phyloP scores from a whole-genome alignment of 2,888 invertebrate genomes.

The Corbicula japonica region DNA sequence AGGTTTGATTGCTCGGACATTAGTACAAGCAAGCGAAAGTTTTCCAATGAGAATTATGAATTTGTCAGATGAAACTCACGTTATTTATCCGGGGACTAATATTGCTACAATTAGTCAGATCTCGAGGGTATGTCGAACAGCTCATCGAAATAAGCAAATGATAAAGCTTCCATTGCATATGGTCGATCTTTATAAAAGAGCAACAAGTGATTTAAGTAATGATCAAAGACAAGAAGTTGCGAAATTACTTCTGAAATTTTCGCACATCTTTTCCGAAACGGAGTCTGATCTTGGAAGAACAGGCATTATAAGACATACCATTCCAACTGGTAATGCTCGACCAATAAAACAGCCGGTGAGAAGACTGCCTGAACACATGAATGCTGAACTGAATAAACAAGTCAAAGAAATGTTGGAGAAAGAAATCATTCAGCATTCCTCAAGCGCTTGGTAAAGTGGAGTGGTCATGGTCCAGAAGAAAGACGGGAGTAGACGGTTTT shows the following conservation, averaged over 20 bases:
- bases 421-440: slow-evolving; percentile 30
- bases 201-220: background rate
- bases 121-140: background rate
- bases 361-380: slow-evolving; percentile 19
- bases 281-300: slow-evolving; percentile 19
- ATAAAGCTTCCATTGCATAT: slow-evolving; percentile 16
- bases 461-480: slow-evolving; percentile 52
- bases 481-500: slow-evolving; percentile 38
- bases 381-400: slow-evolving; percentile 40
- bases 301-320: slow-evolving; percentile 18
- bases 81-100: slow-evolving; percentile 44
- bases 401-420: slow-evolving; percentile 49
- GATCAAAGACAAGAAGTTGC: background rate
- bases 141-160: background rate
- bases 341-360: slow-evolving; percentile 32
- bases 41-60: slow-evolving; percentile 58
- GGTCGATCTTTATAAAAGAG: slow-evolving; percentile 9
- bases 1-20: slow-evolving; percentile 43
- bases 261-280: slow-evolving; percentile 3
- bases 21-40: slow-evolving; percentile 38
- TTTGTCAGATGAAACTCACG: slow-evolving; percentile 41
- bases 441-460: slow-evolving; percentile 45
- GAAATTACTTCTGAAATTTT: background rate
- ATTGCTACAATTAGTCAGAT: slow-evolving; percentile 35
- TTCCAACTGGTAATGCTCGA: slow-evolving; percentile 9